Evolutionary conservation across 2,888 invertebrate genomes (phyloP).

Genomic region (Melipona beecheii): DNA sequence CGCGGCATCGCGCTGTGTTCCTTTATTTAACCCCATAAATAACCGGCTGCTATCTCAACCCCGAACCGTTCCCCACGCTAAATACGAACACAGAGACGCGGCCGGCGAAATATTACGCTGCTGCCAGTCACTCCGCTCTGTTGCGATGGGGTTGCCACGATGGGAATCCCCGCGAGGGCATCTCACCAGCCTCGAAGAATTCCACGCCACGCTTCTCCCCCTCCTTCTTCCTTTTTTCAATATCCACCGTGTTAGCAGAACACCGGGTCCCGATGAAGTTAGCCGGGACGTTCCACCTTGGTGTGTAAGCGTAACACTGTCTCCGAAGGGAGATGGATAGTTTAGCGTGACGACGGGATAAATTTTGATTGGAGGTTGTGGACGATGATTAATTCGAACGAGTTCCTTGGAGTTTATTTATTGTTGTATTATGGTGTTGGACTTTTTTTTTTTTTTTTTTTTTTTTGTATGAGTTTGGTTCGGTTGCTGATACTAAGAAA

Average conservation of each 20-base stretch:
- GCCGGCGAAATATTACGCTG: conserved; percentile 67
- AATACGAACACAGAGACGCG: conserved; percentile 53
- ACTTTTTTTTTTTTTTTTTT: no score
- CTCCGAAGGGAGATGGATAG: background rate
- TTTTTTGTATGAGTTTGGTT: no score
- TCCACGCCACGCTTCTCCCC: background rate
- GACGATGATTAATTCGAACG: background rate
- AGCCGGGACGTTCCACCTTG: background rate
- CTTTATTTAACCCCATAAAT: conserved; percentile 83
- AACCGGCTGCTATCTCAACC: conserved; percentile 79
- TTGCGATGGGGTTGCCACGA: conserved; percentile 47
- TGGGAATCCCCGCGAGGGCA: conserved; percentile 63
- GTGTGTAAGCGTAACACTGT: background rate
- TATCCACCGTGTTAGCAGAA: conserved; percentile 11
- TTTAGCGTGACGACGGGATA: background rate
- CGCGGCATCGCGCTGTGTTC: conserved; percentile 79
- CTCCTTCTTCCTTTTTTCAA: conserved; percentile 11
- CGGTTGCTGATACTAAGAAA: no score
- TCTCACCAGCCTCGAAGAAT: conserved; percentile 48
- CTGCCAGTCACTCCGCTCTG: conserved; percentile 68
- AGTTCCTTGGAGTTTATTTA: background rate
- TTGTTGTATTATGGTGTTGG: no score
- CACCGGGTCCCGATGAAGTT: background rate
- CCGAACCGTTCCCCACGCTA: conserved; percentile 63
- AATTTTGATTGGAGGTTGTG: background rate